Conservation (phyloP, 2,888 invertebrate species). For the Volucella inanis region DNA sequence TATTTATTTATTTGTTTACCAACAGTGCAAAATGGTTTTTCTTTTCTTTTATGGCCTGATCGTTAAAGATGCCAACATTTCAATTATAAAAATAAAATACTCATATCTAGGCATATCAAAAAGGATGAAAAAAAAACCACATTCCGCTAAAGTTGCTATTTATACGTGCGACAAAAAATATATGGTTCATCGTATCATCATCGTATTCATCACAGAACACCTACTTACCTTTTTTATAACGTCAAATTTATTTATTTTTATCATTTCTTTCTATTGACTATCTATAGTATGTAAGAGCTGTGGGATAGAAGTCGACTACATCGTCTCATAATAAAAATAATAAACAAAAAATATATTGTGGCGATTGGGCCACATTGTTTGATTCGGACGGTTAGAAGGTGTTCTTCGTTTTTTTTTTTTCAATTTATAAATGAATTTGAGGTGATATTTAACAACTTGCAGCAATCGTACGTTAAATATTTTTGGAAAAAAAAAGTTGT, state of each 20-base stretch:
- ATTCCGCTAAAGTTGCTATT: constrained; percentile 3
- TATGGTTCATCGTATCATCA: constrained; percentile 57
- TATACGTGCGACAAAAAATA: constrained; percentile 3
- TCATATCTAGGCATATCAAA: not conserved
- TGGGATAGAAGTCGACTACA: constrained; percentile 28
- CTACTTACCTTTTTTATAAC: constrained; percentile 24
- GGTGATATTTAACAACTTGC: too few relatives aligned
- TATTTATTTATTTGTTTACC: too few relatives aligned
- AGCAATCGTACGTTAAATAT: too few relatives aligned
- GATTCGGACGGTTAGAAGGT: constrained; percentile 21
- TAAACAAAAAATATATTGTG: constrained; percentile 53
- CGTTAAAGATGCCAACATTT: too few relatives aligned
- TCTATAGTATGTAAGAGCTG: not conserved
- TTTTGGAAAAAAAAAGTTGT: too few relatives aligned
- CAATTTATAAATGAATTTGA: constrained; percentile 33
- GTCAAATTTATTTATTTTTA: constrained; percentile 41
- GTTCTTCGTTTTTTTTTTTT: not conserved
- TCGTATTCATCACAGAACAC: constrained; percentile 24
- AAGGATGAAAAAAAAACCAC: constrained; percentile 2
- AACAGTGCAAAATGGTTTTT: too few relatives aligned
- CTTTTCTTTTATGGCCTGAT: too few relatives aligned
- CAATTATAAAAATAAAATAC: too few relatives aligned
- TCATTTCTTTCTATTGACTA: not conserved
- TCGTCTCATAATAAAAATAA: constrained; percentile 49
- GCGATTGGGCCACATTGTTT: constrained; percentile 35